phyloP scores from a whole-genome alignment of 2,888 invertebrate species.

The Argyra leucocephala region DNA sequence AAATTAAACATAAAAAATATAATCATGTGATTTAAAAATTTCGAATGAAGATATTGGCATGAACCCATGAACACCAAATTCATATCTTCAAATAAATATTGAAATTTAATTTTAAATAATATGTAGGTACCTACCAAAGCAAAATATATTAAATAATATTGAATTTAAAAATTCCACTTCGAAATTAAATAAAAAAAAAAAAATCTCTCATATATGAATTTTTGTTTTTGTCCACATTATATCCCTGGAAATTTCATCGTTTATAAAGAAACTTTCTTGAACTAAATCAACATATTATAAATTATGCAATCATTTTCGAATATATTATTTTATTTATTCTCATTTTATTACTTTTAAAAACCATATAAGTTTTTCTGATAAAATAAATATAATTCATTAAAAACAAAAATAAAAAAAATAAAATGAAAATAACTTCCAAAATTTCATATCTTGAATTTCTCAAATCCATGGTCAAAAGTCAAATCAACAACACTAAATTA shows the following conservation, averaged over 20 bases:
- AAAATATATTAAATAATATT: no score
- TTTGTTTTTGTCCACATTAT: neutral
- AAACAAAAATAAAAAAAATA: neutral
- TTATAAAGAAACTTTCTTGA: neutral
- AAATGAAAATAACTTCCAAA: neutral
- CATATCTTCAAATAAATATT: no score
- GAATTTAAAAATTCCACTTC: no score
- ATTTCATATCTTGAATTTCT: neutral
- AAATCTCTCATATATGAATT: no score
- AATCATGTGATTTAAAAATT: no score
- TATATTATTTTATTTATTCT: neutral
- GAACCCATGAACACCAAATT: no score
- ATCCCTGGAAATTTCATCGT: neutral
- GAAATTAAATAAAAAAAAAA: no score
- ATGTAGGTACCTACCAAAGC: no score
- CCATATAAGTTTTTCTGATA: neutral
- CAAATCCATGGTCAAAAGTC: conserved; percentile 43
- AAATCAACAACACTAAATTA: conserved; percentile 46
- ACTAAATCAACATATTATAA: conserved; percentile 1
- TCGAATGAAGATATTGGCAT: no score
- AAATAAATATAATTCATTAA: no score
- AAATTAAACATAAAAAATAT: no score
- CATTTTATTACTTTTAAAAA: neutral
- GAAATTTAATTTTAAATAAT: no score
- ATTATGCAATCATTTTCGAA: conserved; percentile 4